Base-by-base conservation (phyloP, 1,140 invertebrate species). In the Leptinotarsa texana region DNA sequence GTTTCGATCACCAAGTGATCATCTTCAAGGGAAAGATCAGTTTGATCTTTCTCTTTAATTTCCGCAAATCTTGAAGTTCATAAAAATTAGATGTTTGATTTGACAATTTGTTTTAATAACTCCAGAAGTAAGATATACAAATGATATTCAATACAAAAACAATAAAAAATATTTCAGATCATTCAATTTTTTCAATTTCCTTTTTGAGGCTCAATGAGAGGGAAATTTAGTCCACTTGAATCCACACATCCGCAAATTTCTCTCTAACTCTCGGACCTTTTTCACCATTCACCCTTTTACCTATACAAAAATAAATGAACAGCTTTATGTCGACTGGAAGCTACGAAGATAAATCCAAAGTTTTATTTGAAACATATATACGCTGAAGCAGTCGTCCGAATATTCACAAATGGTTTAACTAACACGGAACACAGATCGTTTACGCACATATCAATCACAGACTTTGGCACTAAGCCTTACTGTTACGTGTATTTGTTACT, bases 371-470 rank as follows among this genome's bases (percentile, higher is more conserved):
- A 65, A 65, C 63, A 65, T 21, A 65, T 65, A 65, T 65, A 22
- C 63, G 18, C 24, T 21, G 69, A 70, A 47, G 69, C 69, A 70
- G 22, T 57, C 18, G 69, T 48, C 69, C 69, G 69, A 70, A 57
- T 70, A 48, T 70, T 70, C 27, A 70, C 69, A 57, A 70, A 70
- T 47, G 47, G 69, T 70, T 70, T 70, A 70, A 70, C 69, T 70
- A 70, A 70, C 69, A 70, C 51, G 69, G 49, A 51, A 48, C 47
- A 57, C 18, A 17, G 69, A 22, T 70, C 47, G 22, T 57, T 51
- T 70, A 70, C 47, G 47, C 49, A 47, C 42, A 22, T 8, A 70
- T 51, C 47, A 51, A 70, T 51, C 51, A 70, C 11, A n/a, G 22
- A 48, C 18, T 70, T 47, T 47, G 69, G 47, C n/a, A 57, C 47